Base-by-base conservation (phyloP, 2,888 invertebrate genomes). In the Temnothorax rugatulus region DNA sequence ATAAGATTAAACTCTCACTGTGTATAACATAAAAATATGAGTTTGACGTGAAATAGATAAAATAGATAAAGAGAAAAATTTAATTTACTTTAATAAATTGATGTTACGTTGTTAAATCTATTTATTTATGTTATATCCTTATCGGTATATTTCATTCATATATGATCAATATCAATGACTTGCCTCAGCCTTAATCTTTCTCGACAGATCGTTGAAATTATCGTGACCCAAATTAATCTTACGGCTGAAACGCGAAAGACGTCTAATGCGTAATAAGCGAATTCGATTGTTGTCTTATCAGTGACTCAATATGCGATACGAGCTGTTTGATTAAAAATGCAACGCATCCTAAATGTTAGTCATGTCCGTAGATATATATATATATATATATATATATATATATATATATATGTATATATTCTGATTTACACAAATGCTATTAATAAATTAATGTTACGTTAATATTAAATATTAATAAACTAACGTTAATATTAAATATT, bases 221-320 rank as follows among this genome's bases (percentile, higher is more conserved):
- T 75, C 47, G 18, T 38, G 25, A 77, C 41, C 47, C 34, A 47
- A 47, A 13, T 77, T 47, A 21, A 63, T 64, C 15, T 15, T 25
- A 9, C 4, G 5, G 38, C 13, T 52, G 41, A 76, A 44, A 29
- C 8, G 29, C 38, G 64, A 38, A 76, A 76, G n/a, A 54, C 29
- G 1, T 29, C 71, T 54, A 68, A 41, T 77, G 7, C 34, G 15
- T 44, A 21, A 50, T 34, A 66, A 47, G 38, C 25, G 38, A 76
- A 18, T 66, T 68, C 18, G 29, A 15, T 68, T 57, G 21, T 63
- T 21, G 15, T 54, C 25, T 77, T 68, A 77, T 77, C 71, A 41
- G 15, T 77, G 69, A 68, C 68, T 77, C n/a, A 77, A 52, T 34
- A 7, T 9, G 13, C 25, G 15, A 54, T 47, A 25, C 13, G 34